A percentile compares a stretch with the other conserved stretches of the same genome.
These are phyloP conservation scores for Erythrolamprus reginae DNA, from an alignment of 2,113 vertebrate genomes.

Conservation along the genomic window DNA sequence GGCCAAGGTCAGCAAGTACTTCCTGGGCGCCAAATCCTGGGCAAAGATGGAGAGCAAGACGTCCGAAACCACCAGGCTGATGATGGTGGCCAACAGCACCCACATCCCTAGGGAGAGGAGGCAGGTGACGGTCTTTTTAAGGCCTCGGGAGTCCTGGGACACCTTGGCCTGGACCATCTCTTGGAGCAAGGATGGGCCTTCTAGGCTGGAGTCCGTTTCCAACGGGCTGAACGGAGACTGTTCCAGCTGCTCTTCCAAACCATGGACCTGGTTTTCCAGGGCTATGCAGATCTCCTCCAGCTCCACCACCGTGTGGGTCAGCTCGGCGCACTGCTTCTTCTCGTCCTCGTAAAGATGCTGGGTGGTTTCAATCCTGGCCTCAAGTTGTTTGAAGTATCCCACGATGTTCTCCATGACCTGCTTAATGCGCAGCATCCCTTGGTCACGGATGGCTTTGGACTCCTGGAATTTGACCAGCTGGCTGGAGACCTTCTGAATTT, in stretches of 20 bases:
- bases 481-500: neutral
- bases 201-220: neutral
- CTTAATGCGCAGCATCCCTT: neutral
- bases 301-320: neutral
- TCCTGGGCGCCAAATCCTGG: neutral
- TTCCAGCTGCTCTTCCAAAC: neutral
- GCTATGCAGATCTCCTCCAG: conserved; percentile 36
- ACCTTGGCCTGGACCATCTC: neutral
- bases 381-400: neutral
- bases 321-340: neutral
- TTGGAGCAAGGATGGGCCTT: neutral
- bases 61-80: neutral
- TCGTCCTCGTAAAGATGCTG: neutral
- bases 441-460: fast-evolving
- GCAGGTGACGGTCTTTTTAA: neutral
- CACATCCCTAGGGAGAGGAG: neutral
- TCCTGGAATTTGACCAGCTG: neutral
- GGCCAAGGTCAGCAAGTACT: neutral
- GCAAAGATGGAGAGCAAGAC: fast-evolving
- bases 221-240: neutral
- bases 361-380: neutral
- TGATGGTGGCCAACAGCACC: fast-evolving
- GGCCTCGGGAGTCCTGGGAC: neutral
- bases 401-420: neutral
- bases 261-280: neutral